Base-by-base conservation (phyloP, 2,888 invertebrate genomes). In the Ellobium chinense region DNA sequence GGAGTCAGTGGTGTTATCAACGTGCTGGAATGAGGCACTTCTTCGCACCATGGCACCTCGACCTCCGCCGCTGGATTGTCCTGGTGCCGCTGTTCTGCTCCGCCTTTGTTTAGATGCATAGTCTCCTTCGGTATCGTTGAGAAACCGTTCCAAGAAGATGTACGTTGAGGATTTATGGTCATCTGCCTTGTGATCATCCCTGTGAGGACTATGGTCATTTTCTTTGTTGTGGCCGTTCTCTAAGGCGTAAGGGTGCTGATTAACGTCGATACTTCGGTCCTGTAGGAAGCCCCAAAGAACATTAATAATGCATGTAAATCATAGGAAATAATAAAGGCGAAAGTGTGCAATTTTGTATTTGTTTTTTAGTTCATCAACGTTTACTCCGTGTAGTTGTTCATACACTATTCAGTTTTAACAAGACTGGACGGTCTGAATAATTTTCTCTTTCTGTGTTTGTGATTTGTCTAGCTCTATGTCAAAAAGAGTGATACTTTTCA, bases 101-200 rank as follows among this genome's bases (percentile, higher is more conserved):
- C 36, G 66, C 36, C 37, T 68, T 21, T 36, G 14, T 21, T 31
- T 31, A 2, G 7, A 18, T 12, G 34, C 21, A 21, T 68, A 14
- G 12, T 14, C 34, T 14, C 34, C 34, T 37, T 74, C 74, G 5
- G 74, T 36, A 21, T 74, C 74, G 21, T 62, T 29, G n/a, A 74
- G 74, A 62, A 74, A 74, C n/a, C 73, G n/a, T 34, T 73, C 58
- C 14, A 73, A 31, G 39, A 73, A 73, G 9, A 73, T 58, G 24
- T 73, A 73, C 14, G 73, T 70, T 12, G 70, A 54, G 1, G 46
- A 54, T 39, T 54, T 70, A 2, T 9, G 12, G n/a, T 62, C 24
- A 62, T 31, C 39, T 31, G 37, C 37, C 7, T 60, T 27, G 63
- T 14, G 29, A 34, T 2, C 4, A 18, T 56, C 46, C 14, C 31